Conservation (phyloP, 2,797 vertebrate genomes). For the Phrynocephalus guinanensis region DNA sequence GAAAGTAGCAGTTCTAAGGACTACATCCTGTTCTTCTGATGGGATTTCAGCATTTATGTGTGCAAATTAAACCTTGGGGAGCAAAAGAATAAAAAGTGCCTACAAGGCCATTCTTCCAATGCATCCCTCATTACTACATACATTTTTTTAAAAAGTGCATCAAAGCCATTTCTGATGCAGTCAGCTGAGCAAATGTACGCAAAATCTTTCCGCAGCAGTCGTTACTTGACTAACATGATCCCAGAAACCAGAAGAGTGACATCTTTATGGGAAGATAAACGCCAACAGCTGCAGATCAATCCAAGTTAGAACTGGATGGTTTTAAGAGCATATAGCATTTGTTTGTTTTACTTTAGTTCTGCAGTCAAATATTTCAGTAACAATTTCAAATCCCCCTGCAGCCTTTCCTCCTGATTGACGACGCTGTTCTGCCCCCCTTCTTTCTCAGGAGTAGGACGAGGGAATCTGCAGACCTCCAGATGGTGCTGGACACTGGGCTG, state of each 20-base stretch:
- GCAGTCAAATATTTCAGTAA: neutral
- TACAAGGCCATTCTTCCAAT: slow-evolving; percentile 48
- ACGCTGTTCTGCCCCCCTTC: neutral
- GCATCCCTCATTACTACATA: slow-evolving; percentile 27
- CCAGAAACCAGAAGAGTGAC: neutral
- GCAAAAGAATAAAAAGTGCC: slow-evolving; percentile 28
- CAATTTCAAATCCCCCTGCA: neutral
- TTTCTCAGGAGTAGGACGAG: neutral
- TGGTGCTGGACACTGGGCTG: no score
- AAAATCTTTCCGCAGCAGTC: neutral
- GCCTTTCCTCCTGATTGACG: neutral
- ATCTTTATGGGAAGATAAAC: neutral
- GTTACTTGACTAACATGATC: neutral
- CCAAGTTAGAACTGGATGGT: neutral
- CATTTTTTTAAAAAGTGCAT: fast-evolving
- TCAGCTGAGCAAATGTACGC: neutral
- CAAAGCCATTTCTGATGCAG: slow-evolving; percentile 14
- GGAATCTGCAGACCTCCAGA: no score
- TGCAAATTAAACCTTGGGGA: slow-evolving; percentile 68
- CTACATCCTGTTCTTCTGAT: neutral
- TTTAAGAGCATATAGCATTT: neutral
- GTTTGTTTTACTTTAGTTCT: neutral
- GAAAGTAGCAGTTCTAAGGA: neutral
- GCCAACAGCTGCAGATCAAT: neutral
- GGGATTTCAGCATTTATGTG: slow-evolving; percentile 52